Percentiles rank a stretch among this genome's conserved stretches.
Evolutionary conservation across 2,888 invertebrate species (phyloP).

Genomic region (Polia nebulosa): DNA sequence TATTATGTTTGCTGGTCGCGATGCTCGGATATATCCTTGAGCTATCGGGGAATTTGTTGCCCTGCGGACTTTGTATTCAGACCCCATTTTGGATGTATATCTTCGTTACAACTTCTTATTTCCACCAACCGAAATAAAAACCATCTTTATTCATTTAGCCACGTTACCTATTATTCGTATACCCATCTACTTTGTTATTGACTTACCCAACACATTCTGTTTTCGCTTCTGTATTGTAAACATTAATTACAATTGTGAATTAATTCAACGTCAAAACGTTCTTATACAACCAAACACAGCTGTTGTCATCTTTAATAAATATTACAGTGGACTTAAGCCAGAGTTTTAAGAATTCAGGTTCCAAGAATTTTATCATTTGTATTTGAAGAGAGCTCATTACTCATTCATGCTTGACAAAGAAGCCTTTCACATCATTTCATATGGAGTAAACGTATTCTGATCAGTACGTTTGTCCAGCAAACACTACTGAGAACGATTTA

Average conservation of each 20-base stretch:
- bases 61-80: conserved; percentile 36
- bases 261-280: conserved; percentile 11
- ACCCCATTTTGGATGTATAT: conserved; percentile 30
- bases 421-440: conserved; percentile 64
- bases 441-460: conserved; percentile 60
- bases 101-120: conserved; percentile 32
- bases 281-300: conserved; percentile 5
- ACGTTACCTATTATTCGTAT: conserved; percentile 26
- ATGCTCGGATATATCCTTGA: conserved; percentile 36
- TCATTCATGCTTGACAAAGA: conserved; percentile 61
- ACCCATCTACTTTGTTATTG: conserved; percentile 24
- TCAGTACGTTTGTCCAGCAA: conserved; percentile 65
- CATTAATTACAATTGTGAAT: conserved; percentile 23
- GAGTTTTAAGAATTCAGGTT: conserved; percentile 41
- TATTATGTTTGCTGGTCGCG: conserved; percentile 28
- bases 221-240: conserved; percentile 24
- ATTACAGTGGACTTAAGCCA: conserved; percentile 30
- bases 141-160: conserved; percentile 34
- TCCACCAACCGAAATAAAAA: conserved; percentile 21
- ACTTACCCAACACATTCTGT: conserved; percentile 9
- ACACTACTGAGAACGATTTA: conserved; percentile 67
- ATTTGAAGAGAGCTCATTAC: conserved; percentile 62
- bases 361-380: conserved; percentile 52
- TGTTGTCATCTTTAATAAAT: conserved; percentile 24
- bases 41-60: conserved; percentile 31